Base-by-base conservation (phyloP, 2,888 invertebrate genomes). In the Fragum whitleyi region DNA sequence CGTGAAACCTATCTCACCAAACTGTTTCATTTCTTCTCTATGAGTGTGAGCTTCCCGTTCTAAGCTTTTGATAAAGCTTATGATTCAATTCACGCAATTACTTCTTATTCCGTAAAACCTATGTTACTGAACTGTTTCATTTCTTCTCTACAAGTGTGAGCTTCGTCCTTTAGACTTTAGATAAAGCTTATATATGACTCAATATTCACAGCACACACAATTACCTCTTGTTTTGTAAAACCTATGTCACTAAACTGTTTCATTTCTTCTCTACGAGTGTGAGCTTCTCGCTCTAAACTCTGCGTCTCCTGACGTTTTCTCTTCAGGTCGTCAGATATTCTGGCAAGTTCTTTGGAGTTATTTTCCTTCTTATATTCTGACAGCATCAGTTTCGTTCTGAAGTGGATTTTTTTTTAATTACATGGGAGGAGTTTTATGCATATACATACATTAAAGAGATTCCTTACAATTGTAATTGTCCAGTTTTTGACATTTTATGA, bases 311-410 rank as follows among this genome's bases (percentile, higher is more conserved):
- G 74, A 69, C 89, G 86, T 79, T 89, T 90, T 74, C 86, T 86
- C 29, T 81, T 81, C 47, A 92, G 61, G 65, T 92, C 92, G 26
- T 89, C 88, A 11, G 86, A 86, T 32, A 92, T 70, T 26, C 90
- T 76, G 23, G 91, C 90, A 21, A 93, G 85, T 53, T 93, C 92
- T 73, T 91, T 92, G 57, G 83, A 77, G 16, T 90, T 90, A n/a
- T 90, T 92, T 65, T 92, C 91, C 55, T 91, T 77, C 75, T 93
- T 93, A 77, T 93, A 93, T 77, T 93, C 93, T 6, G 92, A 84
- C 77, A 92, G 78, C 92, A 93, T 92, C 74, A 93, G 82, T 79
- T 92, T 91, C 0, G 92, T 92, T 77, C 93, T 93, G 83, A 7
- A 47, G n/a, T 47, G 16, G 14, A n/a, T 9, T 14, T 47, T 47